Conservation (phyloP, 2,888 invertebrate genomes). For the Ptychoptera contaminata region DNA sequence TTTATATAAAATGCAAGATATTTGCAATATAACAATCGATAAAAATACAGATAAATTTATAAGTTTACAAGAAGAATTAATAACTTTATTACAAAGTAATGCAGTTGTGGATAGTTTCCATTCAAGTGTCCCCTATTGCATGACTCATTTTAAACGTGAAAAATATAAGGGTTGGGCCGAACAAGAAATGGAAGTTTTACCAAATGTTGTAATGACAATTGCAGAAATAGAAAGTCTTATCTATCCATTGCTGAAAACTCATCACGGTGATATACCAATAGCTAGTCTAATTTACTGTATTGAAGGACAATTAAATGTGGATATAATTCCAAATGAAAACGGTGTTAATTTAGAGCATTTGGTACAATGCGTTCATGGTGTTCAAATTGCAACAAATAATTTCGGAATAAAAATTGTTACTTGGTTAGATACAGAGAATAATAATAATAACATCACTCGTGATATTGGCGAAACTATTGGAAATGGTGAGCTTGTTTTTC, state of each 20-base stretch:
- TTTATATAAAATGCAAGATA: constrained; percentile 56
- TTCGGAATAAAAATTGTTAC: constrained; percentile 30
- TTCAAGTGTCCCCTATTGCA: constrained; percentile 43
- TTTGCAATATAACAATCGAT: constrained; percentile 57
- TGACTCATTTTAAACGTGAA: constrained; percentile 39
- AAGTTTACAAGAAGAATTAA: constrained; percentile 44
- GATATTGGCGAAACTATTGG: constrained; percentile 25
- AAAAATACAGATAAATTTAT: constrained; percentile 54
- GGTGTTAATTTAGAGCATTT: constrained; percentile 85
- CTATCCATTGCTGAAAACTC: constrained; percentile 25
- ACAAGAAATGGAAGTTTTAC: constrained; percentile 48
- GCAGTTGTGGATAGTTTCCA: constrained; percentile 33
- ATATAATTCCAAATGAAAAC: constrained; percentile 30
- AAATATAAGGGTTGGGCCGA: constrained; percentile 62
- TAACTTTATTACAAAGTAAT: constrained; percentile 32
- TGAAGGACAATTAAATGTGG: constrained; percentile 22
- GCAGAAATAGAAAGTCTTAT: constrained; percentile 26
- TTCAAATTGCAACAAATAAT: constrained; percentile 34
- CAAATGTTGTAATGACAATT: constrained; percentile 35
- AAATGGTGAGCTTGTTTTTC: too few species aligned
- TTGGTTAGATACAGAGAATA: constrained; percentile 22
- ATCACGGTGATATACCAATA: constrained; percentile 28
- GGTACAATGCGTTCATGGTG: constrained; percentile 64
- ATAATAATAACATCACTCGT: constrained; percentile 32
- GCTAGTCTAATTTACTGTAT: constrained; percentile 28